A percentile compares a stretch with the other conserved stretches of the same genome.
Evolutionary conservation across 2,888 invertebrate species (phyloP).

Genomic region (Lithodes maja): DNA sequence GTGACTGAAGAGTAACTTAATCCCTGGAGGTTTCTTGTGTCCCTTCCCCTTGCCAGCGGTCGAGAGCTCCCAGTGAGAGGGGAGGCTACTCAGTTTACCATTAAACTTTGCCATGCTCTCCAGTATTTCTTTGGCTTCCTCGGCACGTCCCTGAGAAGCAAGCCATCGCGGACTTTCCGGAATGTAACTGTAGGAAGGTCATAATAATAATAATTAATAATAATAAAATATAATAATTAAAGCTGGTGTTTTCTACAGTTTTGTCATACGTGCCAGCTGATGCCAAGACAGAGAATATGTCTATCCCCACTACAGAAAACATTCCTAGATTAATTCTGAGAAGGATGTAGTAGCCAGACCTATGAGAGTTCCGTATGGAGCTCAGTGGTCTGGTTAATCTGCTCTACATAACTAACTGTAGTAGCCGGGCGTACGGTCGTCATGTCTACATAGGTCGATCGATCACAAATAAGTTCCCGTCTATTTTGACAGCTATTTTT

Average conservation of each 20-base stretch:
- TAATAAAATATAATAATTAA: too few relatives aligned
- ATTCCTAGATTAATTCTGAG: background rate
- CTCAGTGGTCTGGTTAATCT: too few relatives aligned
- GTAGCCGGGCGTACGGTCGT: too few relatives aligned
- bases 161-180: constrained; percentile 73
- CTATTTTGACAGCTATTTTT: too few relatives aligned
- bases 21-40: constrained; percentile 43
- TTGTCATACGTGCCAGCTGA: too few relatives aligned
- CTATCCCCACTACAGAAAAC: too few relatives aligned
- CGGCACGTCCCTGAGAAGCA: constrained; percentile 70
- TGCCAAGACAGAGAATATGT: too few relatives aligned
- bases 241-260: too few relatives aligned
- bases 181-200: constrained; percentile 66
- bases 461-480: too few relatives aligned
- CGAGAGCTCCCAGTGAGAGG: constrained; percentile 54
- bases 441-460: too few relatives aligned
- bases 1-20: constrained; percentile 53
- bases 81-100: constrained; percentile 54
- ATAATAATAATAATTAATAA: background rate
- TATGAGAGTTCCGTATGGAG: too few relatives aligned
- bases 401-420: too few relatives aligned
- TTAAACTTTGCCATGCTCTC: constrained; percentile 71
- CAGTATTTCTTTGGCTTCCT: constrained; percentile 71
- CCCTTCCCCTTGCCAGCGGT: background rate
- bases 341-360: background rate